Evolutionary conservation across 30 jellyfish, hydroid and myxozoan genomes (phyloP).

Genomic region (Aurelia coerulea): DNA sequence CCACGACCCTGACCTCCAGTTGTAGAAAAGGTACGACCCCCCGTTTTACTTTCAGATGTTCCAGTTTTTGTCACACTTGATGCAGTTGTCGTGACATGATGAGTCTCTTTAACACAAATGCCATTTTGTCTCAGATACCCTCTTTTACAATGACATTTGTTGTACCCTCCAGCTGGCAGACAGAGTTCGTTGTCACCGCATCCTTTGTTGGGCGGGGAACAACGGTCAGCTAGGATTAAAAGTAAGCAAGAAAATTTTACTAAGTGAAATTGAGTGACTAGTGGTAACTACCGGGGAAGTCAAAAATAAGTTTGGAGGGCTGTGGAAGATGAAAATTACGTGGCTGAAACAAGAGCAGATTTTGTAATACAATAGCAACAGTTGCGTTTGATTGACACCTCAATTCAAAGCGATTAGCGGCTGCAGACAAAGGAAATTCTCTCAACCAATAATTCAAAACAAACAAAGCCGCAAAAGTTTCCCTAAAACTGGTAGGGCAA

Average conservation of each 20-base stretch:
- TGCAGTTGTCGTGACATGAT: neutral
- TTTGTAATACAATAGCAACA: too few species aligned
- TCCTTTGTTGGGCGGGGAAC: constrained; percentile 60
- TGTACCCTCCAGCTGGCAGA: constrained; percentile 57
- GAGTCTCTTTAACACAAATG: neutral
- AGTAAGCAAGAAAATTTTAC: neutral
- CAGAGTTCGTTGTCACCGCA: constrained; percentile 73
- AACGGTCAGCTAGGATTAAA: constrained; percentile 58
- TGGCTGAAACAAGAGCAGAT: too few species aligned
- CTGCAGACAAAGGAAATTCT: too few species aligned
- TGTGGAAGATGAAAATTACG: too few species aligned
- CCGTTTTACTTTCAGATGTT: neutral
- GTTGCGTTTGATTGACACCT: too few species aligned
- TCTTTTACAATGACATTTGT: constrained; percentile 55
- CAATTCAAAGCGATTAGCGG: too few species aligned
- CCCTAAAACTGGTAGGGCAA: too few species aligned
- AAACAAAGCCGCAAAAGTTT: too few species aligned
- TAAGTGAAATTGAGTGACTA: too few species aligned
- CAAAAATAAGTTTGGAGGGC: too few species aligned
- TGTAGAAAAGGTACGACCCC: neutral
- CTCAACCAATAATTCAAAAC: too few species aligned
- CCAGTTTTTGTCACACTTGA: constrained; percentile 8
- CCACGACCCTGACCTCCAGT: constrained; percentile 43
- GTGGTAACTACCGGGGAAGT: too few species aligned
- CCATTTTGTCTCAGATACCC: constrained; percentile 51